phyloP scores from a whole-genome alignment of 2,888 invertebrate genomes.

The Hesperia comma region DNA sequence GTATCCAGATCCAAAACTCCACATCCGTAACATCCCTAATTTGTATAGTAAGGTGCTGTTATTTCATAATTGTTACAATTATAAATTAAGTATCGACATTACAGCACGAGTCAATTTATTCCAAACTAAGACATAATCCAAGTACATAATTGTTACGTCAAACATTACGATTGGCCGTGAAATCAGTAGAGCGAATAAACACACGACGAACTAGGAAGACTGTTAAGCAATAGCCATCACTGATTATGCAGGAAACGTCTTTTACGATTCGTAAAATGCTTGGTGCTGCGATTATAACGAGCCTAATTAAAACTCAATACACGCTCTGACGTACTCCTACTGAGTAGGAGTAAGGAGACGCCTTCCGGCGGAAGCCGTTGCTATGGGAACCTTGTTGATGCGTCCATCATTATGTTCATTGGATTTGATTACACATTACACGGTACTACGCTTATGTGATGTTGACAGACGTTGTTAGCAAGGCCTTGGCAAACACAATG shows the following conservation, averaged over 20 bases:
- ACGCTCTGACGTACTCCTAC: slow-evolving; percentile 66
- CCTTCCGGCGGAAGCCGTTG: slow-evolving; percentile 69
- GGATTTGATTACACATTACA: slow-evolving; percentile 12
- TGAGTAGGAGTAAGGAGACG: slow-evolving; percentile 60
- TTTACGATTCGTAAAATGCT: slow-evolving; percentile 45
- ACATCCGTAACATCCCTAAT: too few relatives aligned
- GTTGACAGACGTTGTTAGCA: neutral
- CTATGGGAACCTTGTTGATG: slow-evolving; percentile 55
- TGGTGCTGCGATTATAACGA: slow-evolving; percentile 57
- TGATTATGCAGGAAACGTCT: slow-evolving; percentile 65
- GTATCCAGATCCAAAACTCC: too few relatives aligned
- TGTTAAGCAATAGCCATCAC: slow-evolving; percentile 48
- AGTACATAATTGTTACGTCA: slow-evolving; percentile 12
- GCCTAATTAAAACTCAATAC: slow-evolving; percentile 67
- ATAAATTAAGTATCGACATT: too few relatives aligned
- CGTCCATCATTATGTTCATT: slow-evolving; percentile 15
- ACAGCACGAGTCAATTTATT: neutral
- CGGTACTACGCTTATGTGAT: neutral
- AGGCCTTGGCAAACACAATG: neutral
- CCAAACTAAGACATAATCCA: slow-evolving; percentile 11
- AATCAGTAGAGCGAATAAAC: slow-evolving; percentile 57
- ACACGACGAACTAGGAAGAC: slow-evolving; percentile 59
- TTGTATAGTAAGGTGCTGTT: too few relatives aligned
- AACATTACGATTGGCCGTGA: slow-evolving; percentile 41
- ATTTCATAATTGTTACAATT: too few relatives aligned